Base-by-base conservation (phyloP, 2,888 invertebrate genomes). In the Cybosia mesomella region DNA sequence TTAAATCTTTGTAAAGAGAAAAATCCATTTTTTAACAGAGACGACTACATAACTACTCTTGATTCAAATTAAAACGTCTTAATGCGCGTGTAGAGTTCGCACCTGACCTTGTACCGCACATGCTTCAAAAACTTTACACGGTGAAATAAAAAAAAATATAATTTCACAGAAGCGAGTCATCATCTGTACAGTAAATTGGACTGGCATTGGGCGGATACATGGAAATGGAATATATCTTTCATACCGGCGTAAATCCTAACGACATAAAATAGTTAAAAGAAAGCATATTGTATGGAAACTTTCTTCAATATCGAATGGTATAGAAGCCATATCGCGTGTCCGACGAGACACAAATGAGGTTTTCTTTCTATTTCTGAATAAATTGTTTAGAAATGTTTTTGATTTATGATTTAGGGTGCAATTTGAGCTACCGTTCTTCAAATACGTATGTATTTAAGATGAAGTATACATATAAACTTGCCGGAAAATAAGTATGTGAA, bases 151-250 rank as follows among this genome's bases (percentile, higher is more conserved):
- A 28, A 68, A 58, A 62, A 34, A 61, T n/a, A n/a, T n/a, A 66
- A 67, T 58, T 49, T 53, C 18, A 49, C 34, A 10, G 53, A 63
- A 63, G 3, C 43, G 64, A 57, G 68, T 57, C 68, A 64, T 55
- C 68, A 68, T 68, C 39, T 68, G 67, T 57, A 66, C 69, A 67
- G 71, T 67, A 61, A 67, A 73, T 69, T 69, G 68, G 53, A 57
- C 34, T 34, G 18, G n/a, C 49, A 22, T 58, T 22, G 18, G 73
- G 73, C 72, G 75, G 43, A 64, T 76, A 76, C 75, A 80, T 78
- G 77, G 72, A 76, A 77, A 76, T 75, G 70, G 64, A 75, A 75
- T 58, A 39, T 59, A 62, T 21, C 7, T 74, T 75, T 73, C 71
- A 65, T 67, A 72, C 67, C 43, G 57, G 43, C 57, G 57, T 66